Evolutionary conservation across 2,797 vertebrate genomes (phyloP).

Genomic region (Echiichthys vipera): DNA sequence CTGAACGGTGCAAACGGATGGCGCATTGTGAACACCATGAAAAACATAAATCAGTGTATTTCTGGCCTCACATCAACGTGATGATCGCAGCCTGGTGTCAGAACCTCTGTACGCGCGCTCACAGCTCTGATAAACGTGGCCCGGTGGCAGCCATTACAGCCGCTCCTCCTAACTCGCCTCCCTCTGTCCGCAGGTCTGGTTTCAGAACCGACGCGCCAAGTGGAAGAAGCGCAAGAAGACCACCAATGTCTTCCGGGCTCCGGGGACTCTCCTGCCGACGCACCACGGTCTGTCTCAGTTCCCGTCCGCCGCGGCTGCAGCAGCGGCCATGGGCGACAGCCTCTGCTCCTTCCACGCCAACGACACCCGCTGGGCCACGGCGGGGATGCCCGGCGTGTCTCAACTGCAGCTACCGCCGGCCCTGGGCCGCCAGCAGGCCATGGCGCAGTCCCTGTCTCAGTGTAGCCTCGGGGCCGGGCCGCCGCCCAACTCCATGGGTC

Average conservation of each 20-base stretch:
- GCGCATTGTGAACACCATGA: background rate
- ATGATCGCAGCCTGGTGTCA: conserved; percentile 33
- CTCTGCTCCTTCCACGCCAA: conserved; percentile 98
- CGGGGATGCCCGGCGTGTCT: conserved; percentile 92
- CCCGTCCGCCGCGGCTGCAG: conserved; percentile 85
- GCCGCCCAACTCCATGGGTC: conserved; percentile 94
- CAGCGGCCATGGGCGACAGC: conserved; percentile 95
- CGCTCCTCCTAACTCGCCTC: conserved; percentile 58
- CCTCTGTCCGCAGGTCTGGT: conserved; percentile 92
- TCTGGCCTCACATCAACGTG: background rate
- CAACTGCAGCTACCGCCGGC: conserved; percentile 93
- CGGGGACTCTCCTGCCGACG: conserved; percentile 94
- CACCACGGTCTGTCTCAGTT: conserved; percentile 93
- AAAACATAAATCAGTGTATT: conserved; percentile 3
- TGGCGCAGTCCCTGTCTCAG: conserved; percentile 96
- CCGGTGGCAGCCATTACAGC: conserved; percentile 42
- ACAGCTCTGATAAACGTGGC: conserved; percentile 7
- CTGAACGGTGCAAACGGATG: background rate
- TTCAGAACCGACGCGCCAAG: conserved; percentile 97
- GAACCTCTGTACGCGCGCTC: conserved; percentile 26
- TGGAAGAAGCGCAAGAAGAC: conserved; percentile 99
- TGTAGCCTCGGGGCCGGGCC: conserved; percentile 93
- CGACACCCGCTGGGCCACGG: conserved; percentile 95
- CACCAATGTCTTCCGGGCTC: conserved; percentile 95
- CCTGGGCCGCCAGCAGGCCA: conserved; percentile 92